Evolutionary conservation across 2,113 vertebrate genomes (phyloP).

Genomic region (Megaceryle maxima): DNA sequence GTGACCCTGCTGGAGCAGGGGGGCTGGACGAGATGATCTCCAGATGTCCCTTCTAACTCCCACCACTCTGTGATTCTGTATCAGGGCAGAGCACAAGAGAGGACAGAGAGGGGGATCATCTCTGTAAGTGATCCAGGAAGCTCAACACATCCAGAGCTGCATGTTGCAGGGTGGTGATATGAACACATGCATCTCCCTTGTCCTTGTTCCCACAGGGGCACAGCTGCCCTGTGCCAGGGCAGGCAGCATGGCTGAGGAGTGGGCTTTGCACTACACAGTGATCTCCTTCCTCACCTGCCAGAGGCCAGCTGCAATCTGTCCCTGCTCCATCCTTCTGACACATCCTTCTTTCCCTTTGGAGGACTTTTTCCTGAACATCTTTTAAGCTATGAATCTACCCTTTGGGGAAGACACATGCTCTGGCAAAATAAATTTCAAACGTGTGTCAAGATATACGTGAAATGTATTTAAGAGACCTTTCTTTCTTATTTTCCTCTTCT

Average conservation of each 20-base stretch:
- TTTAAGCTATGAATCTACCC: neutral
- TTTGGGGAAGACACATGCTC: neutral
- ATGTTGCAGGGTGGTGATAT: neutral
- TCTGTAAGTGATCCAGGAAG: neutral
- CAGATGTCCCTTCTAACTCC: neutral
- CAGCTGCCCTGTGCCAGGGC: rapidly evolving
- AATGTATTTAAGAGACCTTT: neutral
- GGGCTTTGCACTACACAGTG: rapidly evolving
- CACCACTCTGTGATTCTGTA: neutral
- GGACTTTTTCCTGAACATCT: neutral
- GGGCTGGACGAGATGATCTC: too few species aligned
- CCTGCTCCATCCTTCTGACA: neutral
- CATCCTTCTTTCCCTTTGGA: neutral
- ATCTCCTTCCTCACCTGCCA: neutral
- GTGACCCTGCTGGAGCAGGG: neutral
- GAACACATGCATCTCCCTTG: neutral
- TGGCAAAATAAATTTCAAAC: neutral
- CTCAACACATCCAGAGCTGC: neutral
- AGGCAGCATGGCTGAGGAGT: neutral
- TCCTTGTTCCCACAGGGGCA: neutral
- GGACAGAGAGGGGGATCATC: neutral
- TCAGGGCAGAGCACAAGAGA: neutral
- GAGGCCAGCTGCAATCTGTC: neutral
- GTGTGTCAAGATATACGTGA: neutral
- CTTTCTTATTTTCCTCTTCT: neutral